Percentiles rank a stretch among this genome's conserved stretches.
Evolutionary conservation across 2,113 vertebrate genomes (phyloP).

Genomic region (Engraulis encrasicolus): DNA sequence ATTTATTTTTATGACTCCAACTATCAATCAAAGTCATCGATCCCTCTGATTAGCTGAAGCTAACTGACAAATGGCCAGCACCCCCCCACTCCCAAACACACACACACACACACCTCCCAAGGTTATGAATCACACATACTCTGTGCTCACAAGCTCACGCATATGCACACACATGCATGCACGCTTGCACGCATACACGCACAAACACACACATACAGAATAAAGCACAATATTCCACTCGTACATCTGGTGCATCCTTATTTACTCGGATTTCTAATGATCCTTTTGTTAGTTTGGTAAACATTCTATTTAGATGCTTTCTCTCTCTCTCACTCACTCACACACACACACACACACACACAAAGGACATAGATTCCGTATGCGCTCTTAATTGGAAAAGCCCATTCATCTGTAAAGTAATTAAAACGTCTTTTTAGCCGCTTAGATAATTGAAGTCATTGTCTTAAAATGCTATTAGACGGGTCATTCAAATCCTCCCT

Average conservation of each 20-base stretch:
- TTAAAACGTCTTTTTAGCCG: constrained; percentile 30
- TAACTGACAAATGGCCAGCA: too few species aligned
- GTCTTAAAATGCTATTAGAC: constrained; percentile 33
- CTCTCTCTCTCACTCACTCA: neutral
- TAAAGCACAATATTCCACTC: neutral
- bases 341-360: neutral
- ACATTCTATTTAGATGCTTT: neutral
- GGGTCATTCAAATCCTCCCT: constrained; percentile 6
- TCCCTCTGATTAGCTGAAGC: too few species aligned
- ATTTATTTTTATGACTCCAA: too few species aligned
- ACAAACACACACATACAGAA: neutral
- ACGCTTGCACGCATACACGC: neutral
- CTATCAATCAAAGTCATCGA: too few species aligned
- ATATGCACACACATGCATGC: neutral
- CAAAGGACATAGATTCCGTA: too few species aligned
- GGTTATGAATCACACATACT: too few species aligned
- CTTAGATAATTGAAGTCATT: constrained; percentile 41
- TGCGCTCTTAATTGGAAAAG: neutral
- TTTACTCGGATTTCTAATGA: neutral
- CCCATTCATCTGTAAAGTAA: constrained; percentile 27
- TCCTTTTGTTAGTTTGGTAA: neutral
- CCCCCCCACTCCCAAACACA: neutral
- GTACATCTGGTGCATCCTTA: neutral
- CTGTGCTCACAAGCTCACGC: too few species aligned
- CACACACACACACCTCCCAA: neutral